Evolutionary conservation across 2,797 vertebrate genomes (phyloP).

Genomic region (Valencia hispanica): DNA sequence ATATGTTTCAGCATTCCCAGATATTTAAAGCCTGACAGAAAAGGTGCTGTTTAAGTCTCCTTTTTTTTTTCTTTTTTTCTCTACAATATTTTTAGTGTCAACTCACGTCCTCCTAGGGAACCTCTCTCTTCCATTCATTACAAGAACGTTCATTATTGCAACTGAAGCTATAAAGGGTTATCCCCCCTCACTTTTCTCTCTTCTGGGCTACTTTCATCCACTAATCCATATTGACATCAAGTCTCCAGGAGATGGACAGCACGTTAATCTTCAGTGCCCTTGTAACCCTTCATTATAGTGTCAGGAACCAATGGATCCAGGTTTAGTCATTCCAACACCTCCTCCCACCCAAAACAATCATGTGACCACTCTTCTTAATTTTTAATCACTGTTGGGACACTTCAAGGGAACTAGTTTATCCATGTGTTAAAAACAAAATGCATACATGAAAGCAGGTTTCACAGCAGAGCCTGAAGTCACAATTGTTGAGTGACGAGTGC

Average conservation of each 20-base stretch:
- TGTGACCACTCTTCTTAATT: conserved; percentile 16
- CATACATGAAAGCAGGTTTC: conserved; percentile 35
- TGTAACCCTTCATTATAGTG: conserved; percentile 41
- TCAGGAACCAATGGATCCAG: conserved; percentile 10
- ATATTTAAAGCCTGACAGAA: too few species aligned
- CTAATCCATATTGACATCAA: conserved; percentile 88
- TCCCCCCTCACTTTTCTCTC: conserved; percentile 41
- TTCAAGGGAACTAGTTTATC: conserved; percentile 47
- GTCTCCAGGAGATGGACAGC: conserved; percentile 63
- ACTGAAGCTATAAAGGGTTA: conserved; percentile 79
- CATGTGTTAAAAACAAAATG: conserved; percentile 64
- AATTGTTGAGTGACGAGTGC: conserved; percentile 32
- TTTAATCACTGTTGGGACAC: conserved; percentile 18
- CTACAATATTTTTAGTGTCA: conserved; percentile 73
- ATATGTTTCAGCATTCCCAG: too few species aligned
- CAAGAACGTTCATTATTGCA: conserved; percentile 89
- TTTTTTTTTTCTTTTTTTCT: too few species aligned
- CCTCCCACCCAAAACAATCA: conserved; percentile 29
- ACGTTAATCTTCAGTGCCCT: conserved; percentile 65
- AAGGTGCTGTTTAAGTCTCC: too few species aligned
- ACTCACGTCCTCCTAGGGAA: conserved; percentile 22
- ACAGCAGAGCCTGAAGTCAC: conserved; percentile 41
- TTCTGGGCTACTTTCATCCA: conserved; percentile 73
- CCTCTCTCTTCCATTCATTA: conserved; percentile 58
- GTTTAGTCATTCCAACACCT: conserved; percentile 8